These are phyloP conservation scores for Epirrita christyi DNA, from an alignment of 2,888 invertebrate genomes.

Conservation along the genomic window DNA sequence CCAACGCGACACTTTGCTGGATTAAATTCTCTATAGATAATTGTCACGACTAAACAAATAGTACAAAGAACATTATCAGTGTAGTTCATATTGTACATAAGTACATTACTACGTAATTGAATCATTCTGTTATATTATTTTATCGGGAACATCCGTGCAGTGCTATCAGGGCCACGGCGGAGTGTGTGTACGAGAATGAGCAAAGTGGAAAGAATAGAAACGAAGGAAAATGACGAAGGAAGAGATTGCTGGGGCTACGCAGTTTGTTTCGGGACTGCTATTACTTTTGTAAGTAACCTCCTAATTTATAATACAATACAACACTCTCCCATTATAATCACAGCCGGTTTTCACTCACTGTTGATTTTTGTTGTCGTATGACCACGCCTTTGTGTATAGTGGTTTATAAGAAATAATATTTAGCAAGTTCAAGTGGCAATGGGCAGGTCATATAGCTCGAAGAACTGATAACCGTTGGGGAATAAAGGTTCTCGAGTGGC, in stretches of 20 bases:
- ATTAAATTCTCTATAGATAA: background rate
- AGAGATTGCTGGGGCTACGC: conserved; percentile 86
- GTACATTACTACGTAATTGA: background rate
- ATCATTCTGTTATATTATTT: conserved; percentile 32
- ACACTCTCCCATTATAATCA: no score
- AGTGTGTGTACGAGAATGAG: conserved; percentile 40
- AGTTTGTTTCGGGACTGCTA: conserved; percentile 85
- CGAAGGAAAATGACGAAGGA: conserved; percentile 40
- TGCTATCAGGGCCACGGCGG: conserved; percentile 22
- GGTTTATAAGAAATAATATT: no score
- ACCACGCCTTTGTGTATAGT: no score
- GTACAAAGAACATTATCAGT: conserved; percentile 32
- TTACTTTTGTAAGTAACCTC: conserved; percentile 85
- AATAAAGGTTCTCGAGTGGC: no score
- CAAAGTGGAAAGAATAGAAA: conserved; percentile 37
- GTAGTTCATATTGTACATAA: background rate
- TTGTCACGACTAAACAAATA: conserved; percentile 13
- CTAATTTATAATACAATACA: background rate
- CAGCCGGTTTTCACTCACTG: background rate
- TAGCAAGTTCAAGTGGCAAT: no score
- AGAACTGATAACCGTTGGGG: no score
- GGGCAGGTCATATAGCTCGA: no score
- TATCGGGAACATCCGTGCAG: conserved; percentile 39
- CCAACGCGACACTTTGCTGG: no score
- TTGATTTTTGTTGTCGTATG: background rate